phyloP scores from a whole-genome alignment of 2,888 invertebrate genomes.

The Heliconius charithonia region DNA sequence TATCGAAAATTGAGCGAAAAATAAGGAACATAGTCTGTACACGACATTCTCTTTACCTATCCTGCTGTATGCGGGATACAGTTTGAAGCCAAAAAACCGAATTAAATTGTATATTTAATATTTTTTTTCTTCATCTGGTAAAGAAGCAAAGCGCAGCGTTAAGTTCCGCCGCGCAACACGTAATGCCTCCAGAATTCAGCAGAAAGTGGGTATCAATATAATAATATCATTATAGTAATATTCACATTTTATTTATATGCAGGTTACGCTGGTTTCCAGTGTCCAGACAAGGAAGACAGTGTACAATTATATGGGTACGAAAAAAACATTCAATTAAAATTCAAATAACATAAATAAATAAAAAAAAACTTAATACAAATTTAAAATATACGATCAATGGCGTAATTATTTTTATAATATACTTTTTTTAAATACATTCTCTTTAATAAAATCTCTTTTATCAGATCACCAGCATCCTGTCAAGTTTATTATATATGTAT shows the following conservation, averaged over 20 bases:
- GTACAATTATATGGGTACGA: not conserved
- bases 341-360: not conserved
- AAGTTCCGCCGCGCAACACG: too few relatives aligned
- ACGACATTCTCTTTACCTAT: not conserved
- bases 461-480: conserved; percentile 15
- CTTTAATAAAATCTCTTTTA: not conserved
- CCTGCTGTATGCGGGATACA: not conserved
- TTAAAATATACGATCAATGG: not conserved
- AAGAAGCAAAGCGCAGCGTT: too few relatives aligned
- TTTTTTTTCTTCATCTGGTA: too few relatives aligned
- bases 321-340: not conserved
- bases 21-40: not conserved
- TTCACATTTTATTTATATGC: not conserved
- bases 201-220: not conserved
- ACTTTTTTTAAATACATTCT: too few relatives aligned
- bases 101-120: too few relatives aligned
- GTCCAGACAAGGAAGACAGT: conserved; percentile 8
- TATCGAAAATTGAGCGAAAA: not conserved
- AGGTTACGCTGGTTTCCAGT: conserved; percentile 14
- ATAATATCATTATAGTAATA: too few relatives aligned
- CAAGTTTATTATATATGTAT: conserved; percentile 10
- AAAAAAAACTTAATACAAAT: too few relatives aligned
- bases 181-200: too few relatives aligned
- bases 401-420: not conserved
- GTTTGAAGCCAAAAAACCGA: too few relatives aligned